These are phyloP conservation scores for Drosophila ironensis DNA, from an alignment of 1,140 invertebrate species.

Conservation along the genomic window DNA sequence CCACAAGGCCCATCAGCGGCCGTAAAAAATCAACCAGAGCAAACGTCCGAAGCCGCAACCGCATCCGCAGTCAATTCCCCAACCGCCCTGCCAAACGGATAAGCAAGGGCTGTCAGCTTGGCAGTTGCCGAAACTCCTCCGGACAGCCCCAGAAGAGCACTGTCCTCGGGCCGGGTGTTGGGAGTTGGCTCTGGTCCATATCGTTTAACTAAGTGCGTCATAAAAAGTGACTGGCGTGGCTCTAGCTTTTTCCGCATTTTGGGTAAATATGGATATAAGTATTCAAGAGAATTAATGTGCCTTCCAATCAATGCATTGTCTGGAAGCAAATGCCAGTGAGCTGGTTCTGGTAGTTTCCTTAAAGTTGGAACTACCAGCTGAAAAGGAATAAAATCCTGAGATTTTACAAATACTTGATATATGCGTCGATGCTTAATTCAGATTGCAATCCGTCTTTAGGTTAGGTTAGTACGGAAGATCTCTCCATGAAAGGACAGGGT, in stretches of 20 bases:
- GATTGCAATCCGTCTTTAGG: too few species aligned
- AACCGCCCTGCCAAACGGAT: conserved; percentile 17
- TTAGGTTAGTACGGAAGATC: too few species aligned
- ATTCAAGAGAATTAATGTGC: too few species aligned
- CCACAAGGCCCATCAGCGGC: conserved; percentile 39
- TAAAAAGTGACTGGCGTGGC: conserved; percentile 47
- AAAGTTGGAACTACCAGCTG: too few species aligned
- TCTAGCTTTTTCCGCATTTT: not conserved
- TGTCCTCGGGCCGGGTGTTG: not conserved
- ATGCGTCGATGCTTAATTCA: too few species aligned
- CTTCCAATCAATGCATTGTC: not conserved
- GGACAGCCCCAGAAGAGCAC: conserved; percentile 30
- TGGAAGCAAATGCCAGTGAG: too few species aligned
- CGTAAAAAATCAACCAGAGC: conserved; percentile 48
- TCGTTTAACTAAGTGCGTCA: conserved; percentile 65
- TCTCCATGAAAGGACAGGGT: too few species aligned
- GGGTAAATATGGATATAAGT: not conserved
- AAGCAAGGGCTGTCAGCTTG: conserved; percentile 47
- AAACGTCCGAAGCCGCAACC: conserved; percentile 8
- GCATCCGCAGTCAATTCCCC: conserved; percentile 50
- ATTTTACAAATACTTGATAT: too few species aligned
- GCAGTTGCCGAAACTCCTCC: conserved; percentile 27
- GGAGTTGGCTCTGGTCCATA: conserved; percentile 12
- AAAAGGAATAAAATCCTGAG: too few species aligned
- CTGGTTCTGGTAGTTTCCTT: too few species aligned